These are phyloP conservation scores for Neoscelio sp. DNA, from an alignment of 2,888 invertebrate genomes.

Conservation along the genomic window DNA sequence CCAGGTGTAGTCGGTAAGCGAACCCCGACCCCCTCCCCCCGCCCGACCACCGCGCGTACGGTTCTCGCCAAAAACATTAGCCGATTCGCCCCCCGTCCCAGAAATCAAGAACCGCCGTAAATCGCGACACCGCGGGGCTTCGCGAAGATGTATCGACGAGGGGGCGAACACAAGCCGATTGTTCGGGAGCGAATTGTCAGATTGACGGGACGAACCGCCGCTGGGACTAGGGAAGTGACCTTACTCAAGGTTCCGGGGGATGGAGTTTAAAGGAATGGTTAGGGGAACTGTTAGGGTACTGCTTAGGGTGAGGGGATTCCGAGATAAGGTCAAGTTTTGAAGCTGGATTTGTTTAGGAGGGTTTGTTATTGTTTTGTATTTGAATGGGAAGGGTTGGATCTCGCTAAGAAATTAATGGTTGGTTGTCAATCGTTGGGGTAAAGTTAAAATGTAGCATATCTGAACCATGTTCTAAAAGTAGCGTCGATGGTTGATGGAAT, in stretches of 20 bases:
- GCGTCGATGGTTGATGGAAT: no score
- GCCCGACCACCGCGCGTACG: slow-evolving; percentile 73
- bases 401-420: no score
- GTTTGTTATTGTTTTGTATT: slow-evolving; percentile 8
- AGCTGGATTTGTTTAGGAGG: slow-evolving; percentile 23
- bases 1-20: slow-evolving; percentile 81
- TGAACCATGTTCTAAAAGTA: no score
- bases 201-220: slow-evolving; percentile 47
- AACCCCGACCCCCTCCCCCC: slow-evolving; percentile 74
- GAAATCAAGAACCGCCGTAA: slow-evolving; percentile 58
- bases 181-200: slow-evolving; percentile 29
- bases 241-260: slow-evolving; percentile 47
- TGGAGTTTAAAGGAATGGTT: background rate
- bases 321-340: slow-evolving; percentile 7
- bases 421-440: no score
- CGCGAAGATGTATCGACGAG: slow-evolving; percentile 27
- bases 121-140: slow-evolving; percentile 49
- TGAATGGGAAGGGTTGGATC: no score
- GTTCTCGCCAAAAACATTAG: slow-evolving; percentile 79
- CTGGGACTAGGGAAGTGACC: slow-evolving; percentile 36
- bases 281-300: background rate
- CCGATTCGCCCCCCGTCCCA: slow-evolving; percentile 68
- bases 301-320: background rate
- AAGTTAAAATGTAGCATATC: no score
- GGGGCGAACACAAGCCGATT: background rate